These are phyloP conservation scores for Donacobius atricapilla DNA, from an alignment of 2,113 vertebrate genomes.

Conservation along the genomic window DNA sequence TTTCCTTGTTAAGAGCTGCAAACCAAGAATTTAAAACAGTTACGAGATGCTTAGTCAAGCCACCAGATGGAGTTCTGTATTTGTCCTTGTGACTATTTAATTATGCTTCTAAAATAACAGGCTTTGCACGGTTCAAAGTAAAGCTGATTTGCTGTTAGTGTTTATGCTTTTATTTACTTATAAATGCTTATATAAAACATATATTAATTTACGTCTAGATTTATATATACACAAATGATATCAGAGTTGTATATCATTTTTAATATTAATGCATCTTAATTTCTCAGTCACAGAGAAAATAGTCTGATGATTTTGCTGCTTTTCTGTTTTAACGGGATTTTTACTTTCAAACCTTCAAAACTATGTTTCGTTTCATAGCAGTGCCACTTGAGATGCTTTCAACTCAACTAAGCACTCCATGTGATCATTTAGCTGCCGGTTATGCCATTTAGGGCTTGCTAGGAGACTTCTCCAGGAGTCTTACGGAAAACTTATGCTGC, in stretches of 20 bases:
- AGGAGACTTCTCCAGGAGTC: background rate
- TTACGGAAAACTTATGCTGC: background rate
- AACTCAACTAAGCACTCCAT: background rate
- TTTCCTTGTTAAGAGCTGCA: background rate
- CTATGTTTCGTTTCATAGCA: background rate
- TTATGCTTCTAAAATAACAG: background rate
- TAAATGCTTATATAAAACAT: background rate
- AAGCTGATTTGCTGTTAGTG: background rate
- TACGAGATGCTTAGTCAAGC: background rate
- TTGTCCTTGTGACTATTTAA: background rate
- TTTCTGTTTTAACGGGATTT: background rate
- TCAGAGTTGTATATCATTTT: background rate
- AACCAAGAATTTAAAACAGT: background rate
- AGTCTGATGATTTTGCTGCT: background rate
- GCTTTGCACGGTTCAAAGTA: background rate
- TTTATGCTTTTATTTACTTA: background rate
- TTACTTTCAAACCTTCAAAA: background rate
- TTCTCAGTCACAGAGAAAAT: background rate
- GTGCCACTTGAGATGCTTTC: background rate
- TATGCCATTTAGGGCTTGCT: background rate
- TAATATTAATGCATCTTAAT: background rate
- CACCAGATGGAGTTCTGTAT: slow-evolving; percentile 19
- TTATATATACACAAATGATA: background rate
- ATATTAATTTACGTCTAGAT: background rate
- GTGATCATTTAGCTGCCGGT: background rate